Evolutionary conservation across 2,888 invertebrate genomes (phyloP).

Genomic region (Drosophila anceps): DNA sequence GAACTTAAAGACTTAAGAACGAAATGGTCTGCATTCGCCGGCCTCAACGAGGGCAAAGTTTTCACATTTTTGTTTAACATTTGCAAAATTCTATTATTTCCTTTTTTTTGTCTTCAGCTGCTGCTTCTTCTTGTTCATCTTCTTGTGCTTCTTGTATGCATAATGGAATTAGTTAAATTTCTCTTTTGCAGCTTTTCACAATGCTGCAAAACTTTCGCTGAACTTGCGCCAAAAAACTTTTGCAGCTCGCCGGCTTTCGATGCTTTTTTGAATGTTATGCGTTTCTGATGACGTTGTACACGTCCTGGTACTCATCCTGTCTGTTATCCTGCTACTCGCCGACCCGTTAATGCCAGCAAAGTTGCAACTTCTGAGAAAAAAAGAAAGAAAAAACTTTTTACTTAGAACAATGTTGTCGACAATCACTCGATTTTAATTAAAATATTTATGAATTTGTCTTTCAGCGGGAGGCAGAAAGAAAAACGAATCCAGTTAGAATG

Average conservation of each 20-base stretch:
- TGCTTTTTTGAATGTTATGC: constrained; percentile 70
- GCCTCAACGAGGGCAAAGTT: constrained; percentile 70
- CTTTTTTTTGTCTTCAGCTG: constrained; percentile 8
- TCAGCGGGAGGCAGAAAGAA: not conserved
- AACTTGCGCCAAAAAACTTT: constrained; percentile 65
- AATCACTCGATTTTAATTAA: constrained; percentile 75
- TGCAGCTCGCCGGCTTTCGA: constrained; percentile 31
- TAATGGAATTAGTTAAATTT: constrained; percentile 79
- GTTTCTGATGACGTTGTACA: constrained; percentile 74
- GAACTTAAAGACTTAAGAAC: constrained; percentile 56
- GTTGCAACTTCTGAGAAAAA: constrained; percentile 53
- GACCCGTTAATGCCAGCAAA: constrained; percentile 57
- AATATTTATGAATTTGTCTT: constrained; percentile 77
- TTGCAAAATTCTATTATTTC: constrained; percentile 53
- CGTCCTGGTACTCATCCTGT: constrained; percentile 7
- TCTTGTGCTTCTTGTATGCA: constrained; percentile 58
- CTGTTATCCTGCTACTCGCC: constrained; percentile 12
- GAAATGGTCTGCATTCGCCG: constrained; percentile 22
- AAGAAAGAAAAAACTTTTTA: constrained; percentile 61
- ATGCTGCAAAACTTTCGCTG: constrained; percentile 54
- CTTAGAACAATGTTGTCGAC: constrained; percentile 72
- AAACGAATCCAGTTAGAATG: not conserved
- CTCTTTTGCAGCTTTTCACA: constrained; percentile 60
- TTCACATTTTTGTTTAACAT: constrained; percentile 77
- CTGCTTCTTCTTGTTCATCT: not conserved